Evolutionary conservation across 2,888 invertebrate species (phyloP), one percentile per base, ranked within the genome.

Genomic region (Bimastos eiseni): DNA sequence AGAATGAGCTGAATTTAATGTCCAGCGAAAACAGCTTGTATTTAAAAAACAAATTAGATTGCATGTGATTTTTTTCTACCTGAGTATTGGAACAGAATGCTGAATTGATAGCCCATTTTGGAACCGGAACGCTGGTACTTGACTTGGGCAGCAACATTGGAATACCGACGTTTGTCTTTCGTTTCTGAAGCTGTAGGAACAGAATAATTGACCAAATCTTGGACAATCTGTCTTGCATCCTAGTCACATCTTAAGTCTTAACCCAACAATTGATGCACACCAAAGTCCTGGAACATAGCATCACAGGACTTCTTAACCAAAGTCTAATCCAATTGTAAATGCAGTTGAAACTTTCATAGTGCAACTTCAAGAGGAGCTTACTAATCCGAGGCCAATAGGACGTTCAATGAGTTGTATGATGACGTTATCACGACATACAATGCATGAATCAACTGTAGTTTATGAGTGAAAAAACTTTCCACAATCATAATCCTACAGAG

Each of bases 101-200:
- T 83, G 93, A 93, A 41, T 93, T 93, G 89, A 93, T 93, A 90
- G 94, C 93, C 38, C 93, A 92, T 33, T 92, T 93, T 0, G 94
- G 93, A 1, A 94, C 92, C 34, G 92, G 89, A 19, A 92, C 90
- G 19, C 90, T 89, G 33, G 88, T 96, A 94, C 98, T 98, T 13
- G 97, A 96, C 95, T 98, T 98, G 38, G 98, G 98, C 93, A 98
- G 94, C 88, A 98, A 95, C 95, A 97, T 97, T 0, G 98, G 98
- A 94, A 97, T 98, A 89, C 96, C 95, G 0, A 95, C 92, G 94
- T 97, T 97, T 93, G 97, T 96, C 93, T 97, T 97, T 93, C 95
- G 96, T 93, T 96, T 96, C 92, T 96, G 96, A 92, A 96, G 94
- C 96, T 96, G n/a, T n/a, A 93, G 49, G 94, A 94, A 86, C 84